A percentile compares a stretch with the other conserved stretches of the same genome.
Evolutionary conservation across 2,113 vertebrate species (phyloP).

Genomic region (Pteropus alecto): DNA sequence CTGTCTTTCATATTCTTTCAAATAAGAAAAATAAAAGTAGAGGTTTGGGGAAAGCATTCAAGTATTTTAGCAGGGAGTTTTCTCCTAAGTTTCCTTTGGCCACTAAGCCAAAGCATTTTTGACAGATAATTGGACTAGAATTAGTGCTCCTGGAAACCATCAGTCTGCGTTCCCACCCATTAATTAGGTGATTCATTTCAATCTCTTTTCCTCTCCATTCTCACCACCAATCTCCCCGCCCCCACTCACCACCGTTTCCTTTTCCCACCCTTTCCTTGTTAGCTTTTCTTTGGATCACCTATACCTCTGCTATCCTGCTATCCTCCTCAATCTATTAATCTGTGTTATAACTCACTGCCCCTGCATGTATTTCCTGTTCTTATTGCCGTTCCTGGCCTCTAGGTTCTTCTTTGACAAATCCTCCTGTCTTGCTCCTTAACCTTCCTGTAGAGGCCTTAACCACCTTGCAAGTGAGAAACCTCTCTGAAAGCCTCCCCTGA

Average conservation of each 20-base stretch:
- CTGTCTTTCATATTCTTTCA: constrained; percentile 49
- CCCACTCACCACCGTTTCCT: not conserved
- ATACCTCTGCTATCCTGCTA: not conserved
- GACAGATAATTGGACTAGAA: constrained; percentile 74
- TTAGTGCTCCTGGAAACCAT: constrained; percentile 62
- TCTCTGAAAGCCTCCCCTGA: not conserved
- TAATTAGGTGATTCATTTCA: constrained; percentile 73
- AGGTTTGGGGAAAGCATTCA: constrained; percentile 58
- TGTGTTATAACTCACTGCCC: constrained; percentile 10
- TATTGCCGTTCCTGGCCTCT: not conserved
- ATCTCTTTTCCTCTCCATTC: not conserved
- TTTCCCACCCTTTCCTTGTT: constrained; percentile 49
- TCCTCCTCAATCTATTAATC: not conserved
- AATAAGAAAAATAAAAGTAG: constrained; percentile 62
- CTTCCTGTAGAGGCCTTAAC: not conserved
- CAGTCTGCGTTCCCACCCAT: constrained; percentile 63
- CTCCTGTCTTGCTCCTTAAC: not conserved
- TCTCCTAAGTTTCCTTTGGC: constrained; percentile 70
- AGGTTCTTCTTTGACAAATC: not conserved
- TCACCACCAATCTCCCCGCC: too few species aligned
- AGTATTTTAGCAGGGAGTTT: constrained; percentile 66
- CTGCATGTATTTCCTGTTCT: not conserved
- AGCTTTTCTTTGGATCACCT: constrained; percentile 34
- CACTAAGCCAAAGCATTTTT: constrained; percentile 58
- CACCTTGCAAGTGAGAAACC: not conserved